Evolutionary conservation across 2,113 vertebrate species (phyloP).

Genomic region (Mesitornis unicolor): DNA sequence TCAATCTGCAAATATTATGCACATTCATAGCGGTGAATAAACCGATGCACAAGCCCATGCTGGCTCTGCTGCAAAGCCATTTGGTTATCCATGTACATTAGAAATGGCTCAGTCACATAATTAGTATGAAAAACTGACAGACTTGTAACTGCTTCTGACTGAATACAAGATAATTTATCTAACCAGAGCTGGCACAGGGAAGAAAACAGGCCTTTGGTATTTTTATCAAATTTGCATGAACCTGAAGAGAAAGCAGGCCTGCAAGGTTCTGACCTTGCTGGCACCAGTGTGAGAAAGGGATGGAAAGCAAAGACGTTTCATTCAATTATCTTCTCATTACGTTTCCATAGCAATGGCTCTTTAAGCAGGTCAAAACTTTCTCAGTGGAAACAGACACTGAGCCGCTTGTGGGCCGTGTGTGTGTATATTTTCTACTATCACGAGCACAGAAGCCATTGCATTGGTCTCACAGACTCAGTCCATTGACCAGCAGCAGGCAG

Average conservation of each 20-base stretch:
- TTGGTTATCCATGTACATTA: neutral
- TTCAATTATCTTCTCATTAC: conserved; percentile 86
- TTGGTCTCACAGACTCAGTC: neutral
- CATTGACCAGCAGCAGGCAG: neutral
- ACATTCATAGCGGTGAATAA: neutral
- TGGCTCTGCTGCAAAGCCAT: neutral
- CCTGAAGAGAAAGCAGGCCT: conserved; percentile 46
- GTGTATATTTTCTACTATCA: neutral
- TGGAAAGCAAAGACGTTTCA: conserved; percentile 73
- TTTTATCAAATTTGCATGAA: conserved; percentile 66
- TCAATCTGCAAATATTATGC: neutral
- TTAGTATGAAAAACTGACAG: conserved; percentile 28
- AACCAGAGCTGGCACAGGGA: conserved; percentile 4
- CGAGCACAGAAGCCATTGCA: neutral
- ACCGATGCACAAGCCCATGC: neutral
- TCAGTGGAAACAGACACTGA: conserved; percentile 73
- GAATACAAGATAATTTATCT: conserved; percentile 45
- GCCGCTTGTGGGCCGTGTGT: neutral
- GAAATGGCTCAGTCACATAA: conserved; percentile 12
- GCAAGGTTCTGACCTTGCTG: conserved; percentile 53
- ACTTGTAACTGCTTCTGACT: conserved; percentile 27
- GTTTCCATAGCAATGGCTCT: conserved; percentile 84
- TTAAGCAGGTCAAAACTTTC: conserved; percentile 81
- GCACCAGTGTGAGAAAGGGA: conserved; percentile 68
- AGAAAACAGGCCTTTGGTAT: conserved; percentile 31